Base-by-base conservation (phyloP, 2,888 invertebrate genomes). In the Criorhina ranunculi region DNA sequence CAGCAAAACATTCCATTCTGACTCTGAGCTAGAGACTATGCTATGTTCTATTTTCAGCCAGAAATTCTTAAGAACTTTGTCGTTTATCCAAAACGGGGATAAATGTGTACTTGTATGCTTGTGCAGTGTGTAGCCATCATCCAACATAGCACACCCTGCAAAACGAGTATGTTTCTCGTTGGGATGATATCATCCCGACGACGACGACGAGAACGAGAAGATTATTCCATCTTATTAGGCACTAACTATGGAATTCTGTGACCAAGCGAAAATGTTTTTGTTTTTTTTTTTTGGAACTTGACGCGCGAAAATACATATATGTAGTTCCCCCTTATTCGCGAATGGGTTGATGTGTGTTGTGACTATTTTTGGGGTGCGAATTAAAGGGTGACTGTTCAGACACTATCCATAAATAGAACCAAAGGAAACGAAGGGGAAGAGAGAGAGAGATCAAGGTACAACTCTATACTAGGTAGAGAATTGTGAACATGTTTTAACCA, bases 311-410 rank as follows among this genome's bases (percentile, higher is more conserved):
- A 82, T 82, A 82, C n/a, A n/a, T n/a, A n/a, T n/a, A n/a, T 24
- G 4, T 24, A 24, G 77, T 77, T 33, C 70, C 29, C 24, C 42
- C 53, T 67, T 49, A 49, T 62, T 37, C 17, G 70, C 44, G 15
- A 80, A 59, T 59, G 70, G 12, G 64, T n/a, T 59, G 57, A 66
- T 76, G 69, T 55, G 55, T 70, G 67, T 49, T 69, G 44, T 77
- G 76, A 59, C 81, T 77, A 81, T 81, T 81, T 24, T 77, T 70
- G 53, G 81, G 70, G 73, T 76, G 70, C 77, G 70, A 76, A 59
- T 70, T 31, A 76, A 81, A 70, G 76, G 76, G 81, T 81, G 81
- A 81, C 51, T 76, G 64, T 70, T 40, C 49, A 76, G 76, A 59
- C 76, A 67, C 67, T 42, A 5, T 51, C 49, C 59, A 33, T 42